Base-by-base conservation (phyloP, 1,140 invertebrate genomes). In the Physella acuta region DNA sequence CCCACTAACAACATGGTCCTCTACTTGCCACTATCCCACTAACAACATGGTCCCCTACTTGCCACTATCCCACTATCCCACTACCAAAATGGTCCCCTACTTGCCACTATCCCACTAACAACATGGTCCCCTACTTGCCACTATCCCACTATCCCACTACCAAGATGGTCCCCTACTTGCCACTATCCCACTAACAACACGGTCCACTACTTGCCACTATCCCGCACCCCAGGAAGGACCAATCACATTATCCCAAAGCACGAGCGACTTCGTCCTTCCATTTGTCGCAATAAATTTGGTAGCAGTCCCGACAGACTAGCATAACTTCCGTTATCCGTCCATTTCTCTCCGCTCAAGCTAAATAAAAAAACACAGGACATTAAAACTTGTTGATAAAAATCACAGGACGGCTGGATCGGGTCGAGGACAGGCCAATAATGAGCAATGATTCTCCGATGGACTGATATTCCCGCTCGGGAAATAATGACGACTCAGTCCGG, bases 341-440 rank as follows among this genome's bases (percentile, higher is more conserved):
- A 58, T 33, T 34, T 31, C 24, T 34, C 16, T 30, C 20, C 56
- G 1, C 4, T 1, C 8, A 58, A 33, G 28, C 30, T 33, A n/a
- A n/a, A n/a, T n/a, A n/a, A n/a, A n/a, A n/a, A n/a, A n/a, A n/a
- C n/a, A n/a, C n/a, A n/a, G 56, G 36, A 58, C 56, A 58, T 58
- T 58, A 58, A 34, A 58, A 34, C 31, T 28, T 24, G n/a, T 17
- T 44, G 60, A 62, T 62, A 62, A 37, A 62, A 62, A 62, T 62
- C 60, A 44, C 36, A 24, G 37, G 60, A 62, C 36, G 44, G 37
- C 30, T 17, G 24, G 1, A 62, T 30, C 39, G 39, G 60, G 28
- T 37, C 36, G 37, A 44, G 60, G 36, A 62, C 60, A 62, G 60
- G 60, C 36, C 60, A 62, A 49, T 62, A 62, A 62, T 62, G 60